Evolutionary conservation across 2,797 vertebrate species (phyloP).

Genomic region (Pseudochirops corinnae): DNA sequence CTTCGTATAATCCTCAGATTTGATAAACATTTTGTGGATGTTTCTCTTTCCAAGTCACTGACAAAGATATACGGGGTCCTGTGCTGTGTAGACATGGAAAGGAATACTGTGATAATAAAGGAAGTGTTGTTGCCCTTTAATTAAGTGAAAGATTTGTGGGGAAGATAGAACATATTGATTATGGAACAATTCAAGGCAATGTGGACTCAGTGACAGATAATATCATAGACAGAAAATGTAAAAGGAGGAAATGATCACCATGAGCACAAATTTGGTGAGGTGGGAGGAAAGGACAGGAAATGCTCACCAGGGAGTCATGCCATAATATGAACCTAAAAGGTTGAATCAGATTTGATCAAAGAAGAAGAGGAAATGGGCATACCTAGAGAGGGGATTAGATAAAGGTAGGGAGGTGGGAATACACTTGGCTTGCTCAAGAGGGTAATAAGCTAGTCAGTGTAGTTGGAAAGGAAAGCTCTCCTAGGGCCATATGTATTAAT

Average conservation of each 20-base stretch:
- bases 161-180: background rate
- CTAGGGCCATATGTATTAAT: background rate
- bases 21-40: background rate
- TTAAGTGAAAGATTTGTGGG: background rate
- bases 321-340: background rate
- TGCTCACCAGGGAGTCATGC: background rate
- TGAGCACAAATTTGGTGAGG: background rate
- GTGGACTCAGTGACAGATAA: background rate
- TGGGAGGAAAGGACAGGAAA: background rate
- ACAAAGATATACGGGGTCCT: background rate
- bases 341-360: background rate
- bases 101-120: background rate
- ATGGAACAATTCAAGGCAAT: background rate
- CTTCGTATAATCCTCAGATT: background rate
- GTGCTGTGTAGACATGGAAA: background rate
- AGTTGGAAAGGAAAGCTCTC: background rate
- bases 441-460: background rate
- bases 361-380: background rate
- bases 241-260: background rate
- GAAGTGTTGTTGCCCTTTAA: background rate
- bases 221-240: background rate
- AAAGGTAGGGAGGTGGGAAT: background rate
- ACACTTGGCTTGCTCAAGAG: background rate
- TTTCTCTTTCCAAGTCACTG: background rate
- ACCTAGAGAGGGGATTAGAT: background rate